Evolutionary conservation across 2,113 vertebrate species (phyloP).

Genomic region (Hippocampus barbouri): DNA sequence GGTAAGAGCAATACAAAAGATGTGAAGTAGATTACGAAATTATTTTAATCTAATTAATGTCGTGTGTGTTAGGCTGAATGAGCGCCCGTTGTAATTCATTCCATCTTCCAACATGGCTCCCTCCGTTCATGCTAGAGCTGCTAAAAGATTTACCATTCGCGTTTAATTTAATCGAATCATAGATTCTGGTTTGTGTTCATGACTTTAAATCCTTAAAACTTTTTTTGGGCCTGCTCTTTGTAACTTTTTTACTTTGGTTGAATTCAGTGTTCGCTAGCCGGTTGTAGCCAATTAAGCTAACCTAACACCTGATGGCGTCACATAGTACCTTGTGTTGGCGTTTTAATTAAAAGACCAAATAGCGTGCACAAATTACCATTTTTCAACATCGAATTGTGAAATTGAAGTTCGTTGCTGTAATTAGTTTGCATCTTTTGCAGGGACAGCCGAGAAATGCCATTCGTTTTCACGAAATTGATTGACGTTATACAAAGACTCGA

Average conservation of each 20-base stretch:
- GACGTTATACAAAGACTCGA: no score
- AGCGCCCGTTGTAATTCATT: conserved; percentile 20
- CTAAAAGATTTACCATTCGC: neutral
- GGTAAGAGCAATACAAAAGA: conserved; percentile 20
- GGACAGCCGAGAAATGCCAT: neutral
- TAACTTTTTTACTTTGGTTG: neutral
- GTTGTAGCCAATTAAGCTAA: conserved; percentile 23
- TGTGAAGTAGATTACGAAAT: neutral
- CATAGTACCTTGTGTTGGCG: neutral
- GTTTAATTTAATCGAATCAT: neutral
- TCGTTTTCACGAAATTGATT: no score
- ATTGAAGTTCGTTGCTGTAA: no score
- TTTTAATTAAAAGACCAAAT: neutral
- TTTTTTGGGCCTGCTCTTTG: no score
- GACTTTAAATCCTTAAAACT: neutral
- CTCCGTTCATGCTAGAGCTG: neutral
- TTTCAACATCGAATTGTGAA: no score
- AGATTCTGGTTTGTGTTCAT: fast-evolving
- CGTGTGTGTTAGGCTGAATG: neutral
- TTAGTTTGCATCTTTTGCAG: no score
- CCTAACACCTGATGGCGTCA: neutral
- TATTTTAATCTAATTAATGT: neutral
- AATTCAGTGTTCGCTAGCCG: conserved; percentile 5
- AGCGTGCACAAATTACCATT: neutral
- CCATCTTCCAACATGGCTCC: conserved; percentile 10